A percentile compares a stretch with the other conserved stretches of the same genome.
phyloP scores from a whole-genome alignment of 2,888 invertebrate genomes.

The Quadroppia sp. region DNA sequence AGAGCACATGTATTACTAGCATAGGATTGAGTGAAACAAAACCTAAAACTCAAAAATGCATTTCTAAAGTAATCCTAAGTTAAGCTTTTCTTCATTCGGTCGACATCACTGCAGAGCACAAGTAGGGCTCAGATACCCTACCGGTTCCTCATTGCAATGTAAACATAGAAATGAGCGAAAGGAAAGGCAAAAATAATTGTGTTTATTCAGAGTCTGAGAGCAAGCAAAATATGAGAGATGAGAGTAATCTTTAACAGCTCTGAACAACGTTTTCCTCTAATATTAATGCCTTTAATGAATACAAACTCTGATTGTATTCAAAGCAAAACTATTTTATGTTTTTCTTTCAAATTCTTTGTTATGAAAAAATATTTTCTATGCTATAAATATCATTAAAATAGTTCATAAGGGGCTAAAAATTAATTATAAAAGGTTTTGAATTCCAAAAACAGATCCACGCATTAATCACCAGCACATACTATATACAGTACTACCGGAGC shows the following conservation, averaged over 20 bases:
- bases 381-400: too few relatives aligned
- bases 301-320: background rate
- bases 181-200: constrained; percentile 9
- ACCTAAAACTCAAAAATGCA: constrained; percentile 20
- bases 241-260: background rate
- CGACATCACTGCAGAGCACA: background rate
- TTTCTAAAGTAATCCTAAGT: background rate
- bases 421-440: background rate
- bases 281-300: background rate
- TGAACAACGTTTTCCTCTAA: background rate
- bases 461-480: too few relatives aligned
- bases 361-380: background rate
- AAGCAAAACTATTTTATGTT: background rate
- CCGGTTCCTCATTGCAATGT: background rate
- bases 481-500: too few relatives aligned
- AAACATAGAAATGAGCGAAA: background rate
- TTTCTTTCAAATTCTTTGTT: background rate
- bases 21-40: background rate
- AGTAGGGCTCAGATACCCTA: background rate
- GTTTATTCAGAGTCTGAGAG: background rate
- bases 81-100: background rate
- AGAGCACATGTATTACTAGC: background rate
- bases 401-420: background rate
- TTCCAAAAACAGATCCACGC: too few relatives aligned
- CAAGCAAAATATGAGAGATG: background rate